Conservation (phyloP, 37 sponge, comb jelly and placozoan species). For the Haliclona indistincta region DNA sequence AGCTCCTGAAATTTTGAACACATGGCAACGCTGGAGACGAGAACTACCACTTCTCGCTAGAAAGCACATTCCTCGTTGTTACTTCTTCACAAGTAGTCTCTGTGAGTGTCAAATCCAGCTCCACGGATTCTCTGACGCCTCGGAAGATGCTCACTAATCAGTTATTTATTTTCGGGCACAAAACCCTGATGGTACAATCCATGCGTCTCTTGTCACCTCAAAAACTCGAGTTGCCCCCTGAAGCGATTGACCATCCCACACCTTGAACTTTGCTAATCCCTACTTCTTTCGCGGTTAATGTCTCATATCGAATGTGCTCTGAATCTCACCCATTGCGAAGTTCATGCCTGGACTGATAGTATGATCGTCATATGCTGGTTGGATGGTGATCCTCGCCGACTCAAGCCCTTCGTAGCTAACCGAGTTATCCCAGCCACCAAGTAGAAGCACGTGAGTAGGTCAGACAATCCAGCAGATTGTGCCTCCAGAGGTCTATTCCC, state of each 20-base stretch:
- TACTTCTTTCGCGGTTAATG: neutral
- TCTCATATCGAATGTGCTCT: neutral
- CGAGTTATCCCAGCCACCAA: conserved; percentile 5
- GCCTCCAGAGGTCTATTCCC: conserved; percentile 6
- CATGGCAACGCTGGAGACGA: too few species aligned
- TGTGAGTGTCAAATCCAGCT: neutral
- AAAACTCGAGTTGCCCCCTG: neutral
- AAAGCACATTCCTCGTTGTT: conserved; percentile 12
- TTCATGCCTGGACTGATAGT: conserved; percentile 27
- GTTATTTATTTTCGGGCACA: conserved; percentile 1
- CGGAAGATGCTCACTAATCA: too few species aligned
- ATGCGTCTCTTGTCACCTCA: conserved; percentile 7
- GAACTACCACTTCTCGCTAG: too few species aligned
- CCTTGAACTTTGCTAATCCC: neutral
- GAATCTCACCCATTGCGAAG: neutral
- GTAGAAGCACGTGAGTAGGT: conserved; percentile 17
- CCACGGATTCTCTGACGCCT: conserved; percentile 15
- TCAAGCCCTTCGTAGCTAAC: too few species aligned
- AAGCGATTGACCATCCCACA: too few species aligned
- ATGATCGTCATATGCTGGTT: too few species aligned
- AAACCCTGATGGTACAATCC: neutral
- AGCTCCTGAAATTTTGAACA: too few species aligned
- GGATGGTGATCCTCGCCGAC: too few species aligned
- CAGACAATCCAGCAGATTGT: neutral
- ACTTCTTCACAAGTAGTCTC: neutral